Base-by-base conservation (phyloP, 2,797 vertebrate species). In the Hyperoplus immaculatus region DNA sequence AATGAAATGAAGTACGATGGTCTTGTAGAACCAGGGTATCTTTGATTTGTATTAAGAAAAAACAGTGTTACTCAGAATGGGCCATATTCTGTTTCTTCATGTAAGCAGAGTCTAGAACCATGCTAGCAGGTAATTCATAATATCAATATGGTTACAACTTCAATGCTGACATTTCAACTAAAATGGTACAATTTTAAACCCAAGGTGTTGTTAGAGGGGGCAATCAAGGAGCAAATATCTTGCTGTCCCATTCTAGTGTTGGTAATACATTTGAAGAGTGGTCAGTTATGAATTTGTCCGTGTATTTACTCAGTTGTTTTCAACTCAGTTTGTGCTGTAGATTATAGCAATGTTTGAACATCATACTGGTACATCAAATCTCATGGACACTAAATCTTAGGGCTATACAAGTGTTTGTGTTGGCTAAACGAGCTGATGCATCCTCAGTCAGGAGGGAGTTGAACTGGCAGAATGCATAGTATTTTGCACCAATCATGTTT, bases 341-440 rank as follows among this genome's bases (percentile, higher is more conserved):
- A 77, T 45, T 63, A 42, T 9, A 18, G 5, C 11, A 18, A n/a
- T 69, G 49, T 71, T 63, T 63, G 21, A 41, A 50, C 18, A 38
- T 38, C 14, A 36, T 14, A 29, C 29, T 29, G 29, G 29, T 3
- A 36, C 1, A 8, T 54, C 36, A 47, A 29, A 1, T 39, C 18
- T 76, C 16, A 47, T 45, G 10, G 12, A 47, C 11, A 59, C 18
- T 61, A 61, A 72, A 83, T 72, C 61, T 46, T 63, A 15, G 47
- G 46, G 69, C 42, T 72, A 21, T 45, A 13, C 9, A 58, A 65
- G 50, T 75, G 53, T 83, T 83, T 78, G 43, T 61, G 29, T 54
- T 67, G 13, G 50, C 21, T 53, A 61, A 38, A 14, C 42, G 64
- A 69, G 64, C 55, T 75, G 63, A 58, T 62, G 14, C 41, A 57